These are phyloP conservation scores for Aeoliscus strigatus DNA, from an alignment of 2,797 vertebrate genomes.

Conservation along the genomic window DNA sequence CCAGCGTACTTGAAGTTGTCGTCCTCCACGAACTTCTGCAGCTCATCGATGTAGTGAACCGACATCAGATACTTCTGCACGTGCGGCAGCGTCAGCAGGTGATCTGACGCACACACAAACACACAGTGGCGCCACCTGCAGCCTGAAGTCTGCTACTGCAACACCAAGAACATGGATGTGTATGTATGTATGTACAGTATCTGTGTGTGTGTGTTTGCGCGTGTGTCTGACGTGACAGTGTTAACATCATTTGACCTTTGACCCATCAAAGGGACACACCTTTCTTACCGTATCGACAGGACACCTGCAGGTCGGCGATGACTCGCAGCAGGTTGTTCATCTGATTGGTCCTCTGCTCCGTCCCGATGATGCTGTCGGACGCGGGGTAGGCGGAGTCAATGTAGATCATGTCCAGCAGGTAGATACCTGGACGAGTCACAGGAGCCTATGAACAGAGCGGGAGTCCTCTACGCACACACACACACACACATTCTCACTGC, in stretches of 20 bases:
- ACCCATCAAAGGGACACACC: not conserved
- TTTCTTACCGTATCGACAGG: slow-evolving; percentile 86
- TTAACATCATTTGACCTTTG: no score
- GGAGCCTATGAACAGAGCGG: not conserved
- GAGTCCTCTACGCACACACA: no score
- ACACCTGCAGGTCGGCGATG: slow-evolving; percentile 93
- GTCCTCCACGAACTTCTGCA: slow-evolving; percentile 95
- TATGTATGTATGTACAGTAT: no score
- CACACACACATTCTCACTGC: no score
- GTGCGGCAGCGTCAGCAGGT: slow-evolving; percentile 85
- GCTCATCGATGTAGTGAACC: slow-evolving; percentile 92
- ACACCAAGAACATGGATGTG: no score
- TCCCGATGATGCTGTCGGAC: slow-evolving; percentile 95
- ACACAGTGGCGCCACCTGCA: no score
- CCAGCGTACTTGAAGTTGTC: slow-evolving; percentile 93
- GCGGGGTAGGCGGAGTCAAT: slow-evolving; percentile 97
- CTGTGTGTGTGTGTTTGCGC: no score
- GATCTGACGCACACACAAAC: slow-evolving; percentile 66
- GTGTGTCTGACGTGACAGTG: no score
- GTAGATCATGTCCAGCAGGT: slow-evolving; percentile 95
- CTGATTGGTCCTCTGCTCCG: slow-evolving; percentile 93
- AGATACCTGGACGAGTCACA: slow-evolving; percentile 79
- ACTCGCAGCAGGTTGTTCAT: slow-evolving; percentile 97
- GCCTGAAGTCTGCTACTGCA: no score
- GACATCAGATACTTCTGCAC: slow-evolving; percentile 94